Conservation (phyloP, 2,888 invertebrate genomes). For the Parnassius mnemosyne region DNA sequence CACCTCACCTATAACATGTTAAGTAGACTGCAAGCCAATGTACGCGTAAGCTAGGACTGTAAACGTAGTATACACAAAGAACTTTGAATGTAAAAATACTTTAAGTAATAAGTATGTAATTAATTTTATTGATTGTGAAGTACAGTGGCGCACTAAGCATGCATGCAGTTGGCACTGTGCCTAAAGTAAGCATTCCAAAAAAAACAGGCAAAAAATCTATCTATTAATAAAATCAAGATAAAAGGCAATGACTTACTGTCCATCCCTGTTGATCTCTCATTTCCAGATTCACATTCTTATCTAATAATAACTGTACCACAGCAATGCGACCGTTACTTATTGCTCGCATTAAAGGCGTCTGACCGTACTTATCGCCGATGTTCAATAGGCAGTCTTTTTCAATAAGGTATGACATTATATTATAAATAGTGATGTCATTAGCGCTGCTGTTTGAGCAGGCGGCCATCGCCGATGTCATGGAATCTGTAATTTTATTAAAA, state of each 20-base stretch:
- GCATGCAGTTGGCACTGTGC: too few species aligned
- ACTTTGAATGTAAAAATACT: not conserved
- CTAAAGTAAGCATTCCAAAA: not conserved
- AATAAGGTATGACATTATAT: conserved; percentile 74
- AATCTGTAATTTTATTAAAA: conserved; percentile 69
- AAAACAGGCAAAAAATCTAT: not conserved
- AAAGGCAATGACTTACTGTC: conserved; percentile 71
- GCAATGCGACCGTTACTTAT: conserved; percentile 74
- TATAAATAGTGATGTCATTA: conserved; percentile 59
- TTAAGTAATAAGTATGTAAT: conserved; percentile 24
- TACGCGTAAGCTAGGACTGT: too few species aligned
- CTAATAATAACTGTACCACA: conserved; percentile 77
- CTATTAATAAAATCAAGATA: not conserved
- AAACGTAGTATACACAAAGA: not conserved
- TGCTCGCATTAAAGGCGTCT: conserved; percentile 84
- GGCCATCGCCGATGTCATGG: conserved; percentile 83
- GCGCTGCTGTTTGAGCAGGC: conserved; percentile 80
- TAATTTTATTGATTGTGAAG: not conserved
- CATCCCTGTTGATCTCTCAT: conserved; percentile 81
- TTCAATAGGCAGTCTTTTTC: conserved; percentile 77
- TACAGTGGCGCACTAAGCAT: too few species aligned
- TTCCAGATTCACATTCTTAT: conserved; percentile 76
- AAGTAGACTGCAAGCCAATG: too few species aligned
- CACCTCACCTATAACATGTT: too few species aligned
- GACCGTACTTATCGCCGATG: conserved; percentile 78